phyloP scores from a whole-genome alignment of 2,888 invertebrate species.

The Osmoderma eremita region DNA sequence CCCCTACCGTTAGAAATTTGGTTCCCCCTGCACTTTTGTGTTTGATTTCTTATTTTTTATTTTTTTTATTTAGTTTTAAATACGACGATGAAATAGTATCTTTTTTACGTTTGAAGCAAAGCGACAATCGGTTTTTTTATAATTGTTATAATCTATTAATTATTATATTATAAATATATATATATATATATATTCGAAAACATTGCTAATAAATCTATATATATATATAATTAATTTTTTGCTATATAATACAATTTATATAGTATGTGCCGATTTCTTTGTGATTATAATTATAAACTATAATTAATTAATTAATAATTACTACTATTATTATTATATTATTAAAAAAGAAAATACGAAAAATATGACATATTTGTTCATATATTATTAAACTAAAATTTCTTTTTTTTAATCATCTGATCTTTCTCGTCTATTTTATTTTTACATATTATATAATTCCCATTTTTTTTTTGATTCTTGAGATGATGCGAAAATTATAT shows the following conservation, averaged over 20 bases:
- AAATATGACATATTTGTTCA: slow-evolving; percentile 18
- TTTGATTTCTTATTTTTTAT: slow-evolving; percentile 18
- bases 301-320: slow-evolving; percentile 20
- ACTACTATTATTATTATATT: slow-evolving; percentile 14
- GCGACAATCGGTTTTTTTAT: slow-evolving; percentile 55
- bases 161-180: slow-evolving; percentile 49
- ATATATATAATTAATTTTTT: slow-evolving; percentile 47
- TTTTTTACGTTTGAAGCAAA: slow-evolving; percentile 35
- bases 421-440: slow-evolving; percentile 33
- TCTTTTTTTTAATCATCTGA: neutral
- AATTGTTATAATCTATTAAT: slow-evolving; percentile 48
- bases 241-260: slow-evolving; percentile 35
- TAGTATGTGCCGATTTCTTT: slow-evolving; percentile 40
- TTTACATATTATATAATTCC: slow-evolving; percentile 45
- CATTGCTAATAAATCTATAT: slow-evolving; percentile 45
- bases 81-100: slow-evolving; percentile 31
- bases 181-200: slow-evolving; percentile 41
- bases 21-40: neutral
- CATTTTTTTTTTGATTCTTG: slow-evolving; percentile 52
- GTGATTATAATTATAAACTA: slow-evolving; percentile 39
- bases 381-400: neutral
- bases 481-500: slow-evolving; percentile 3
- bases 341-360: neutral
- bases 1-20: no score
- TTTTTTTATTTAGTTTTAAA: slow-evolving; percentile 25